Evolutionary conservation across 1,140 invertebrate species (phyloP).

Genomic region (Pogonomyrmex barbatus): DNA sequence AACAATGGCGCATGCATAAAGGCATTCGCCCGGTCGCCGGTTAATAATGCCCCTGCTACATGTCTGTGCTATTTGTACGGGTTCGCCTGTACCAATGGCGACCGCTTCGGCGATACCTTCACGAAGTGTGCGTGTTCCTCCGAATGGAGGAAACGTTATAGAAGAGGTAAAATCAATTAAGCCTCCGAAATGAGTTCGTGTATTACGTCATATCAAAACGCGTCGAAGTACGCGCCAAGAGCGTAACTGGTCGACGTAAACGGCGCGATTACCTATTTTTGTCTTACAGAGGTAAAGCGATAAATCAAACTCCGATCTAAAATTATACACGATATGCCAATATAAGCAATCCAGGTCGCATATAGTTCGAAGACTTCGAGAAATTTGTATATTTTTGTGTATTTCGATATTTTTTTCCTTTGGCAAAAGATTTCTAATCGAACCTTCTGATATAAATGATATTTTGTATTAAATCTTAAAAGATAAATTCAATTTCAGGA

Average conservation of each 20-base stretch:
- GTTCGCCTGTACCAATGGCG: slow-evolving; percentile 11
- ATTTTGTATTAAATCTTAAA: background rate
- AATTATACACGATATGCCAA: background rate
- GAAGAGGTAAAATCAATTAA: slow-evolving; percentile 54
- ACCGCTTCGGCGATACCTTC: background rate
- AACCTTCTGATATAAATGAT: background rate
- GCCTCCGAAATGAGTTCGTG: slow-evolving; percentile 40
- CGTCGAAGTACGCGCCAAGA: background rate
- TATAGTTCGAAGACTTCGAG: background rate
- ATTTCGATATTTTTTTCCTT: background rate
- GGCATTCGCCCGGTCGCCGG: slow-evolving; percentile 41
- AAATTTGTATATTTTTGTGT: background rate
- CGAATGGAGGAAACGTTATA: background rate
- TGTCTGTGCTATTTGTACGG: slow-evolving; percentile 48
- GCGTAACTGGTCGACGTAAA: slow-evolving; percentile 7
- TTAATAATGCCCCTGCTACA: slow-evolving; percentile 63
- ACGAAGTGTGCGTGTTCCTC: background rate
- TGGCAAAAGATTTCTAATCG: background rate
- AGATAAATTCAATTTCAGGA: background rate
- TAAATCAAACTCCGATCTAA: background rate
- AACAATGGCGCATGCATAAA: slow-evolving; percentile 65
- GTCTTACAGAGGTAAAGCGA: background rate
- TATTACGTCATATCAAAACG: slow-evolving; percentile 41
- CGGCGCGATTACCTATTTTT: background rate
- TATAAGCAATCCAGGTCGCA: no score